Evolutionary conservation across 2,888 invertebrate species (phyloP), one percentile per base, ranked within the genome.

Genomic region (Parnassius mnemosyne): DNA sequence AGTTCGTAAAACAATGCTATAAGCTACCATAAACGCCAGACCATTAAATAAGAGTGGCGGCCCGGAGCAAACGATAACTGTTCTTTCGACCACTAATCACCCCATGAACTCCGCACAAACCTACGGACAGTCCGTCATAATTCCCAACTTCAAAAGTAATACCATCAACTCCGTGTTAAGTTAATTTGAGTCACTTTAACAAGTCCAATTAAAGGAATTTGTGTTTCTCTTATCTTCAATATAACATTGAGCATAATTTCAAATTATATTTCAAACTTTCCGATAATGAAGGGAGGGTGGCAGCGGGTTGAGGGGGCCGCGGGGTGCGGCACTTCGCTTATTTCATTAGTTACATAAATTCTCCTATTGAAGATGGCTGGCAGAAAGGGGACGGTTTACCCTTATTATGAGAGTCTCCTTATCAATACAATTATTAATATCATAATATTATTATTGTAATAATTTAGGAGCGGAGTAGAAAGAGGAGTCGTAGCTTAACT

Each of bases 151-250:
- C 84, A 81, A 89, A 91, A 91, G 90, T 90, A 91, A 90, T 90
- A 89, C 89, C 90, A 90, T 91, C 90, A 89, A 90, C 84, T 90
- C 86, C 83, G 90, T 90, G 90, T 91, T 91, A 91, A 91, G 90
- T 91, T 91, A 90, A 91, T 91, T 91, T 90, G 89, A 90, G 89
- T 90, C 90, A 91, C 89, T 91, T 90, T 91, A 91, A 90, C 91
- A 91, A 91, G 90, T 90, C 91, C 91, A 91, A 91, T 91, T 91
- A 91, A 91, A 91, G 91, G 90, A 91, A 91, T 91, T 91, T 91
- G 91, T 91, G 90, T 91, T 91, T 90, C 91, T 90, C 90, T 91
- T 91, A 91, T 91, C 91, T 91, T 89, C 91, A 90, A 90, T 91
- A 90, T 91, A 91, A 91, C 90, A 90, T 91, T 90, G 91, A 90